These are phyloP conservation scores for Callinectes sapidus DNA, from an alignment of 2,888 invertebrate genomes.

Conservation along the genomic window DNA sequence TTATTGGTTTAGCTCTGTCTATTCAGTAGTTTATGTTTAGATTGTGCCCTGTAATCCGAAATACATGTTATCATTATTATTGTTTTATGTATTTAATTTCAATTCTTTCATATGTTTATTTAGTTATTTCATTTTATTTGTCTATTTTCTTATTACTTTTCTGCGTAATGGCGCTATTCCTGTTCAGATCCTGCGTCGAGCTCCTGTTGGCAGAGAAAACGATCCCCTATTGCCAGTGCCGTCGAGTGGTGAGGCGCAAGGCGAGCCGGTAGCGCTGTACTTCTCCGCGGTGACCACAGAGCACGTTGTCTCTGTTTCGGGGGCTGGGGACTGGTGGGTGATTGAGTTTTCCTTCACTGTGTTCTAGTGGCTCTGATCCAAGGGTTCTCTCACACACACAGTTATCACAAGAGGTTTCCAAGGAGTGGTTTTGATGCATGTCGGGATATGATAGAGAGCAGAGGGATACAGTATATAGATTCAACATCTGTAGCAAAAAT, in stretches of 20 bases:
- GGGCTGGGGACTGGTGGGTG: conserved; percentile 72
- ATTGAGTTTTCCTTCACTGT: neutral
- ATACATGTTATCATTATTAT: too few species aligned
- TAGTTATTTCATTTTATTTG: too few species aligned
- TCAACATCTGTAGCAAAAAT: too few species aligned
- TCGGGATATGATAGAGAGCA: too few species aligned
- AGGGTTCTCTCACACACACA: too few species aligned
- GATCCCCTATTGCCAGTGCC: conserved; percentile 8
- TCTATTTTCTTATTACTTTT: too few species aligned
- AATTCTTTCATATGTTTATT: too few species aligned
- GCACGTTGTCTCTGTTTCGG: conserved; percentile 69
- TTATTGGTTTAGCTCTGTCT: neutral
- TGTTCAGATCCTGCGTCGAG: conserved; percentile 45
- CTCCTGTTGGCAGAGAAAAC: neutral
- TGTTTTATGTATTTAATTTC: too few species aligned
- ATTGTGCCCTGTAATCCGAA: neutral
- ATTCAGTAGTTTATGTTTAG: neutral
- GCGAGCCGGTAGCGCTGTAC: conserved; percentile 54
- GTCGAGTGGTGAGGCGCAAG: neutral
- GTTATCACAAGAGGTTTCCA: too few species aligned
- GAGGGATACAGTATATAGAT: too few species aligned
- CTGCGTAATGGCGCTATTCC: neutral
- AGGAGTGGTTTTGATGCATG: too few species aligned
- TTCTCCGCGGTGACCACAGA: conserved; percentile 30
- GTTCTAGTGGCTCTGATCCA: too few species aligned